Percentiles rank a stretch among this genome's conserved stretches.
Conservation (phyloP, 2,113 vertebrate species). For the Gymnobelideus leadbeateri region DNA sequence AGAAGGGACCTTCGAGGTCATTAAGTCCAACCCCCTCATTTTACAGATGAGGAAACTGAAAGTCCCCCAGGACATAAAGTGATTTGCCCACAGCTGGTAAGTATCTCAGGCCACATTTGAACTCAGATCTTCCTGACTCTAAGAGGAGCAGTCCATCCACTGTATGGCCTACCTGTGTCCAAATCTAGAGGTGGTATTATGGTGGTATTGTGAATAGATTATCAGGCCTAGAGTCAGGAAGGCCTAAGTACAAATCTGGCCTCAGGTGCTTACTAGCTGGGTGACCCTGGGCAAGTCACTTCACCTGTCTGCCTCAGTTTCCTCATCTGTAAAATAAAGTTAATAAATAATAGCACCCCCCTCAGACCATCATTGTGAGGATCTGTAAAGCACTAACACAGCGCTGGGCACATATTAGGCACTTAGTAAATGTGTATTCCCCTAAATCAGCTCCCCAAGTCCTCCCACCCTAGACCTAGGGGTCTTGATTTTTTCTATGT, state of each 20-base stretch:
- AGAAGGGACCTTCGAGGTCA: neutral
- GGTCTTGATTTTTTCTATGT: neutral
- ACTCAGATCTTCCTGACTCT: neutral
- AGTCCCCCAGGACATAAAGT: no score
- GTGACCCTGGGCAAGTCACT: neutral
- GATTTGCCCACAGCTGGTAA: no score
- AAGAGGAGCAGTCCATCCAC: neutral
- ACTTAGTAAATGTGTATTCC: neutral
- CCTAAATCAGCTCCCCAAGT: no score
- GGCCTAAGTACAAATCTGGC: neutral
- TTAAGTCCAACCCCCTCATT: neutral
- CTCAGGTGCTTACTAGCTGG: neutral
- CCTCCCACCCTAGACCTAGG: neutral
- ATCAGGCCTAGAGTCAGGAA: neutral
- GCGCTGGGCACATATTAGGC: neutral
- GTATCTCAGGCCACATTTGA: neutral
- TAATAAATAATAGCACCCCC: neutral
- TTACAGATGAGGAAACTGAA: neutral
- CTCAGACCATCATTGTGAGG: neutral
- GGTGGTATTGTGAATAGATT: no score
- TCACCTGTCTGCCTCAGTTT: neutral
- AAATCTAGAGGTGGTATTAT: neutral
- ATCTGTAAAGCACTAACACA: neutral
- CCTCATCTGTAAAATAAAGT: neutral
- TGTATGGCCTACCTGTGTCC: neutral